Percentiles rank a stretch among this genome's conserved stretches.
These are phyloP conservation scores for Macrophya alboannulata DNA, from an alignment of 2,888 invertebrate species.

Conservation along the genomic window DNA sequence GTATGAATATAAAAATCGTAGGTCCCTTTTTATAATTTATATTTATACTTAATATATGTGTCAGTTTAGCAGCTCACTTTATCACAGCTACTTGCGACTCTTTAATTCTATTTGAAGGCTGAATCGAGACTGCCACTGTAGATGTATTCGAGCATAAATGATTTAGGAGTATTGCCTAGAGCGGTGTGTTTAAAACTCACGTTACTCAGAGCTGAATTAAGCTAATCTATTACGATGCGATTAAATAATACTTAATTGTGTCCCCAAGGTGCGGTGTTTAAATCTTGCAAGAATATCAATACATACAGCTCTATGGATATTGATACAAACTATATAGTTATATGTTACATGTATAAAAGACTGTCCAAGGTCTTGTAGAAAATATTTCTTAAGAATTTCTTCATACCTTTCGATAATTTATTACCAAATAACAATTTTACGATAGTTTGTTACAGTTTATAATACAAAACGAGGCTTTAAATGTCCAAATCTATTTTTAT, in stretches of 20 bases:
- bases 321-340: too few relatives aligned
- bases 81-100: neutral
- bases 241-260: conserved; percentile 18
- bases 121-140: neutral
- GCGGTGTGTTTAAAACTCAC: neutral
- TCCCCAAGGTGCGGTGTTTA: conserved; percentile 32
- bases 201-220: neutral
- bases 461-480: neutral
- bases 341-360: neutral
- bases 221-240: neutral
- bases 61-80: neutral
- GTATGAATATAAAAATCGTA: too few relatives aligned
- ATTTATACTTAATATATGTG: too few relatives aligned
- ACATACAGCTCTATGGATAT: too few relatives aligned
- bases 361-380: neutral
- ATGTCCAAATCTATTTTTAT: neutral
- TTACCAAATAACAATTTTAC: neutral
- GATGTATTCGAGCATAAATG: neutral
- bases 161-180: conserved; percentile 3
- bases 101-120: neutral
- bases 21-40: neutral
- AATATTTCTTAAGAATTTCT: neutral
- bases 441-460: neutral
- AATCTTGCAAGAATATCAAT: too few relatives aligned
- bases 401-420: neutral